Base-by-base conservation (phyloP, 2,113 vertebrate genomes). In the Coryphaenoides rupestris region DNA sequence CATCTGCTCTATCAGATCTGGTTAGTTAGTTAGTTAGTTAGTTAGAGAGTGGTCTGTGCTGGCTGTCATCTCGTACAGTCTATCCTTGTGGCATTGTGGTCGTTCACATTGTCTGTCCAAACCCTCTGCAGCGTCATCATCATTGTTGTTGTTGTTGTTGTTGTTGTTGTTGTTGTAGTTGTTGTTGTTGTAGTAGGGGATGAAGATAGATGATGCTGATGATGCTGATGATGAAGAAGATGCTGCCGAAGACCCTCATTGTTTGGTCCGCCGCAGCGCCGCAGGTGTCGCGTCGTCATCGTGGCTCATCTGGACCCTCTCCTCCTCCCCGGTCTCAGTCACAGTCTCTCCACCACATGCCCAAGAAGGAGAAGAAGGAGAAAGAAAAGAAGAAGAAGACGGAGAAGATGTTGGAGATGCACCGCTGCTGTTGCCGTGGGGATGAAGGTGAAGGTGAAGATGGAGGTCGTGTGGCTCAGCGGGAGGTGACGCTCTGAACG, bases 211-310 rank as follows among this genome's bases (percentile, higher is more conserved):
- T n/a, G n/a, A n/a, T n/a, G n/a, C n/a, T n/a, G n/a, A n/a, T n/a
- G n/a, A n/a, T n/a, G n/a, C n/a, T n/a, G n/a, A n/a, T n/a, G n/a
- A n/a, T n/a, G n/a, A n/a, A n/a, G n/a, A n/a, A n/a, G n/a, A n/a
- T n/a, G n/a, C n/a, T n/a, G n/a, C n/a, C n/a, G 74, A 4, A 9
- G 33, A 87, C 85, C 88, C 89, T 90, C 91, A 91, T 92, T n/a
- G n/a, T n/a, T 83, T 81, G 89, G 87, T 81, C 86, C 83, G 9
- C 87, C 71, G 74, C 82, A n/a, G n/a, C n/a, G n/a, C n/a, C n/a
- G 81, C 84, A 75, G 82, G 84, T 85, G 76, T 58, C 54, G n/a
- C 72, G 76, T 68, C 80, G 79, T 83, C 87, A 84, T 68, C 80
- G 79, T 83, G 86, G 84, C 77, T 84, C 83, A 81, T 76, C 84